phyloP scores from a whole-genome alignment of 2,113 vertebrate genomes.

The Malurus elegans region DNA sequence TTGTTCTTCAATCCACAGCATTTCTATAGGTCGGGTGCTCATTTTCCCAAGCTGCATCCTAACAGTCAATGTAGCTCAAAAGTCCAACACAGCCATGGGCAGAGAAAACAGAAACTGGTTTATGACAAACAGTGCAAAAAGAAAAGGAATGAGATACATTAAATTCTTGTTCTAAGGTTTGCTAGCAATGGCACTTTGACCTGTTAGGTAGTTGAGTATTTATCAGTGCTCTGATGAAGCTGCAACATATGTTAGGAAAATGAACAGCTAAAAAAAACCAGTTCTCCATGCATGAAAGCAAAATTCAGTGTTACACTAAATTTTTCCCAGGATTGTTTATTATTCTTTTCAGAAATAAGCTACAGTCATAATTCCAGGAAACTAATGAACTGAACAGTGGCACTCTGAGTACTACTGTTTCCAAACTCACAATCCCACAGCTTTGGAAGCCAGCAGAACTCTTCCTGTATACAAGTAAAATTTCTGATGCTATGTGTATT shows the following conservation, averaged over 20 bases:
- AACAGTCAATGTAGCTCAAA: neutral
- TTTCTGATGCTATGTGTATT: neutral
- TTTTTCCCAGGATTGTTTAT: constrained; percentile 43
- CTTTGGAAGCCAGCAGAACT: neutral
- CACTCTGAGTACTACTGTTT: neutral
- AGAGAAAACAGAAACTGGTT: neutral
- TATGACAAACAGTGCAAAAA: neutral
- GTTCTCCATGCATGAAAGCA: neutral
- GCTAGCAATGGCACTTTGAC: neutral
- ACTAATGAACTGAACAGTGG: constrained; percentile 41
- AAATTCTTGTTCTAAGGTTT: neutral
- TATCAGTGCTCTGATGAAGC: neutral
- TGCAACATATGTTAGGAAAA: neutral
- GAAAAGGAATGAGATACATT: neutral
- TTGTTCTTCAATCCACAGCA: neutral
- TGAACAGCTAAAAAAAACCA: neutral
- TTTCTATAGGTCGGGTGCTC: neutral
- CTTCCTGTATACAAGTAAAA: neutral
- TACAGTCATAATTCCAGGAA: constrained; percentile 57
- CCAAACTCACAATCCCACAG: neutral
- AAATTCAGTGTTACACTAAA: neutral
- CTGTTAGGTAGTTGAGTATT: neutral
- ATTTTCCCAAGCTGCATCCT: neutral
- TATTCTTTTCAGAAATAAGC: constrained; percentile 53
- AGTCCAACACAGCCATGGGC: neutral